Evolutionary conservation across 2,113 vertebrate genomes (phyloP), one percentile per base, ranked within the genome.

Genomic region (Thunnus maccoyii): DNA sequence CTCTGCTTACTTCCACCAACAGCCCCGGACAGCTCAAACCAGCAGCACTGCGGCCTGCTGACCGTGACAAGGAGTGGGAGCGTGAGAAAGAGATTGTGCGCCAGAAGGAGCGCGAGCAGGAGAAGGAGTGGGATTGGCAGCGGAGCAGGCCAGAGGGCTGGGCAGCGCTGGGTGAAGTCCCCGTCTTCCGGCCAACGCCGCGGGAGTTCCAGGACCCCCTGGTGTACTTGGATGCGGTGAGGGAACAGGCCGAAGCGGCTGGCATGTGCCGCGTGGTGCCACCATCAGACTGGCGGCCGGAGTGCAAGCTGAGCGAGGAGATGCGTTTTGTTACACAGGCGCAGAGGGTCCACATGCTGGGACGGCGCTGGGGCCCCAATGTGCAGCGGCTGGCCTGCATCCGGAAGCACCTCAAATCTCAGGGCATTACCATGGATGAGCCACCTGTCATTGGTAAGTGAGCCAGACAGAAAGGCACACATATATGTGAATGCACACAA

Each of bases 371-470:
- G 98, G 98, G 98, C 78, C 98, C 97, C 94, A 99, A 99, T 47
- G 97, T 99, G 91, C 98, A 99, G 96, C 97, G 96, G 79, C 96
- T 99, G 89, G 97, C 98, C 94, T 99, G 98, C 94, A 99, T 99
- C 94, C 98, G 97, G 95, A 99, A 99, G 95, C 98, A 99, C 96
- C 98, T 99, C 96, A 97, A 96, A 97, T 98, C 98, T 99, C 98
- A 99, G 97, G 98, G 98, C 97, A 99, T 99, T 95, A 95, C 95
- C 93, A 98, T 99, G 97, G 97, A 99, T 8, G 98, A 99, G 93
- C 97, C 98, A 80, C 98, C 98, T 25, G 96, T 99, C 92, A 99
- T 99, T 91, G 98, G 98, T 99, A 91, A 97, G 97, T 54, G 30
- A 73, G 61, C 8, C 30, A 27, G 10, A 48, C 51, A 18, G 61